These are phyloP conservation scores for Tipula lateralis DNA, from an alignment of 2,888 invertebrate species.

Conservation along the genomic window DNA sequence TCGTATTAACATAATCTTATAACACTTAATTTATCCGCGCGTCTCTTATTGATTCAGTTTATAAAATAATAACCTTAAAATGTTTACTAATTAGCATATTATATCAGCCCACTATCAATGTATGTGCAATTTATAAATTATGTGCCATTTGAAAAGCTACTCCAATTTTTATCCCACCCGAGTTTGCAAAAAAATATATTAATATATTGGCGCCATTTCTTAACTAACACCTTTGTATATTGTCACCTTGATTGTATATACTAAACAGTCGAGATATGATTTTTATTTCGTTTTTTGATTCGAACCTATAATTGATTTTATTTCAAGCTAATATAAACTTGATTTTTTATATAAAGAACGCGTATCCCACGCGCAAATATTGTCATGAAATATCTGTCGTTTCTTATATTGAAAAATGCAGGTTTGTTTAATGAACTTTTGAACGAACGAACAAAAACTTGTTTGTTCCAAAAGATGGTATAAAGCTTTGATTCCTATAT, in stretches of 20 bases:
- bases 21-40: no score
- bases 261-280: not conserved
- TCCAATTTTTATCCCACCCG: not conserved
- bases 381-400: not conserved
- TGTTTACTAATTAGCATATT: no score
- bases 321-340: not conserved
- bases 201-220: conserved; percentile 13
- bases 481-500: not conserved
- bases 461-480: not conserved
- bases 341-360: not conserved
- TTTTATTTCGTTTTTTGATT: not conserved
- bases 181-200: not conserved
- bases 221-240: not conserved
- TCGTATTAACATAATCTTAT: no score
- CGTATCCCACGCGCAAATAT: not conserved
- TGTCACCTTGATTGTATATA: not conserved
- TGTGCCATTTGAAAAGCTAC: not conserved
- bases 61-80: no score
- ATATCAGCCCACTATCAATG: no score
- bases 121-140: not conserved
- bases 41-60: no score
- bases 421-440: conserved; percentile 11
- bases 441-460: not conserved
- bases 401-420: not conserved
- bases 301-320: not conserved